Evolutionary conservation across 2,113 vertebrate species (phyloP), one percentile per base, ranked within the genome.

Genomic region (Chunga burmeisteri): DNA sequence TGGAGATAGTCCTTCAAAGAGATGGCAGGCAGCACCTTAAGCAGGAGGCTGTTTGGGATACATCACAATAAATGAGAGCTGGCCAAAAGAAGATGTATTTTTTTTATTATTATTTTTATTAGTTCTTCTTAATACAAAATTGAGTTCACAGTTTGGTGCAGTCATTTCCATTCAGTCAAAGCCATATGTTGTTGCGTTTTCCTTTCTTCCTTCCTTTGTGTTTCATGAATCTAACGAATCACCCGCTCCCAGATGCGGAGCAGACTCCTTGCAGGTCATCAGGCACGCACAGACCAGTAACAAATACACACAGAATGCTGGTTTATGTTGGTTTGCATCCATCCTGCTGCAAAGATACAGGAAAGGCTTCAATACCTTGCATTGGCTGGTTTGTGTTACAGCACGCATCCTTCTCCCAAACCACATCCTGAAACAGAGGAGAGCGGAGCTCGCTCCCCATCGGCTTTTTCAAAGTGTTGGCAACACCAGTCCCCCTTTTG

Each of bases 241-340:
- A 34, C 71, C 74, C 15, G 0, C 12, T 58, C 81, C 79, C 85
- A 86, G 88, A 7, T 88, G 92, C 2, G 0, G 71, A 88, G 71
- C 96, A 96, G 94, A 20, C 52, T 88, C 88, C 74, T 87, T 12
- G 0, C 85, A 92, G 95, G 82, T 88, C 92, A 61, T 27, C 90
- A 78, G 95, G 91, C 89, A 8, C 3, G 15, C 47, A 26, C 62
- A 26, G 79, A 66, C 40, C 63, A 42, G 46, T 46, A 56, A 59
- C 25, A 86, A 90, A 95, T 49, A 22, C 88, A 22, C 88, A 36
- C 80, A 23, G 11, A 49, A 3, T 5, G 18, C 52, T 84, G 77
- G 72, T 88, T 16, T 75, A 18, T 68, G 75, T 78, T 92, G 80
- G 18, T 92, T 29, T 75, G 73, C 79, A 80, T 74, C 93, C 90